phyloP scores from a whole-genome alignment of 2,888 invertebrate species.

The Pyrgus malvae region DNA sequence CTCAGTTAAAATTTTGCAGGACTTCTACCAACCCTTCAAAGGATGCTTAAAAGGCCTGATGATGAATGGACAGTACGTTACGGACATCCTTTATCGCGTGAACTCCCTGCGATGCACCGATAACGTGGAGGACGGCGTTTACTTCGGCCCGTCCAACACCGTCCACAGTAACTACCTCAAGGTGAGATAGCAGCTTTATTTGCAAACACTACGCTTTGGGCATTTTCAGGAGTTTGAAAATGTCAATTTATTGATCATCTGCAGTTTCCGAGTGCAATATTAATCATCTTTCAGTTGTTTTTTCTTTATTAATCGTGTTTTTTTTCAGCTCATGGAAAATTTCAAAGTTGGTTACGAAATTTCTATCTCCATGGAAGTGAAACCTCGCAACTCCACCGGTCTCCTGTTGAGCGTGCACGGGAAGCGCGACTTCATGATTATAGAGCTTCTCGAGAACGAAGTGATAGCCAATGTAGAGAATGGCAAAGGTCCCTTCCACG shows the following conservation, averaged over 20 bases:
- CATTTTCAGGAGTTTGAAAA: too few relatives aligned
- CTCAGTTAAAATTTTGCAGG: conserved; percentile 56
- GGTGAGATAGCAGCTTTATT: conserved; percentile 58
- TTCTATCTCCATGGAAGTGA: conserved; percentile 91
- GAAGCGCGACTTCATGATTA: conserved; percentile 89
- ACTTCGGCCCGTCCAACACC: conserved; percentile 86
- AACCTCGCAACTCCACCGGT: conserved; percentile 92
- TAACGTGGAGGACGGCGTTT: conserved; percentile 89
- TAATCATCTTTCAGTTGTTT: too few relatives aligned
- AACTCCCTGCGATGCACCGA: conserved; percentile 91
- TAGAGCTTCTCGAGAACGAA: conserved; percentile 94
- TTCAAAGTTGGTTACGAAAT: conserved; percentile 91
- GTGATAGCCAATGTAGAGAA: conserved; percentile 92
- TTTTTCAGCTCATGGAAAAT: conserved; percentile 80
- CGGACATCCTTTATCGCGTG: conserved; percentile 79
- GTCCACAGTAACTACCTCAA: conserved; percentile 86
- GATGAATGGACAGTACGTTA: conserved; percentile 85
- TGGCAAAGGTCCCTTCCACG: conserved; percentile 89
- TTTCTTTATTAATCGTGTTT: too few relatives aligned
- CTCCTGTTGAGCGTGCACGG: conserved; percentile 93
- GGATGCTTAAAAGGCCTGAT: conserved; percentile 92
- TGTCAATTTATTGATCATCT: neutral
- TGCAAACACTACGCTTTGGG: neutral
- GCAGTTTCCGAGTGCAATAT: too few relatives aligned
- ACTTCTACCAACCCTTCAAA: conserved; percentile 86